These are phyloP conservation scores for Crotalus tigris DNA, from an alignment of 2,113 vertebrate species.

Conservation along the genomic window DNA sequence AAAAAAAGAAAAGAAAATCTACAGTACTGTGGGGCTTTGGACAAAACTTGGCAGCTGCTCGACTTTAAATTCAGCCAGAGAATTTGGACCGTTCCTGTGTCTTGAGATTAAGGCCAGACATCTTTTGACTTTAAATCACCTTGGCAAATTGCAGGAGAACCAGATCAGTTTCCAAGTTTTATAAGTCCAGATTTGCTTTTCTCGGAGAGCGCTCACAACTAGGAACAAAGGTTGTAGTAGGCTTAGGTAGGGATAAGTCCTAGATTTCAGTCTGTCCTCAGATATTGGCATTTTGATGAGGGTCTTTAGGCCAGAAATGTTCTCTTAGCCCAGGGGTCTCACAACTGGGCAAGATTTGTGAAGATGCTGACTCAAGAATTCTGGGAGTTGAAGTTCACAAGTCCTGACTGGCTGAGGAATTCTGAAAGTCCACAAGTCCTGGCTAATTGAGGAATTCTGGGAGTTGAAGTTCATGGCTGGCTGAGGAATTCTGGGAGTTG, in stretches of 20 bases:
- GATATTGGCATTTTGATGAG: neutral
- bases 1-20: neutral
- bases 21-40: slow-evolving; percentile 12
- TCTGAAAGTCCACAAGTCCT: too few species aligned
- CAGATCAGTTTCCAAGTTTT: neutral
- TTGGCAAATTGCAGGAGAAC: neutral
- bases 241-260: neutral
- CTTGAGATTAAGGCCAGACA: neutral
- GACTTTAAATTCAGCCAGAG: slow-evolving; percentile 4
- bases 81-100: neutral
- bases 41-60: slow-evolving; percentile 5
- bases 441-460: too few species aligned
- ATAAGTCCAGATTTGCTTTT: neutral
- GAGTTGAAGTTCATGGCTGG: too few species aligned
- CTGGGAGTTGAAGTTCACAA: too few species aligned
- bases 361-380: too few species aligned
- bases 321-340: too few species aligned
- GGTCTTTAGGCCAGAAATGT: neutral
- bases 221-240: neutral
- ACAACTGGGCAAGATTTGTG: too few species aligned
- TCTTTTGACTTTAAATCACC: too few species aligned
- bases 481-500: too few species aligned
- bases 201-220: too few species aligned
- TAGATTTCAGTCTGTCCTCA: neutral
- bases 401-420: too few species aligned